These are phyloP conservation scores for Diabrotica balteata DNA, from an alignment of 2,888 invertebrate species.

Conservation along the genomic window DNA sequence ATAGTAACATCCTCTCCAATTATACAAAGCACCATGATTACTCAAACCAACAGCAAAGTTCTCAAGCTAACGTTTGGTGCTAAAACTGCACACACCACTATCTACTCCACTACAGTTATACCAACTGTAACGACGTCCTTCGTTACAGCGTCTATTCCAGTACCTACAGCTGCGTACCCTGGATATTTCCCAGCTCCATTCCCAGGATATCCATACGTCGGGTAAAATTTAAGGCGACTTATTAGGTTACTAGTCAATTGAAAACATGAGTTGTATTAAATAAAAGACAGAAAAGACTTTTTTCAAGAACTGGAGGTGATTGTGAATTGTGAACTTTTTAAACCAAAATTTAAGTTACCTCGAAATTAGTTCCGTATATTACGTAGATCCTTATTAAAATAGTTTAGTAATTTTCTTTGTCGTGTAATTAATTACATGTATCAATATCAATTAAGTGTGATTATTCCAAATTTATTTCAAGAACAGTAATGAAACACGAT, in stretches of 20 bases:
- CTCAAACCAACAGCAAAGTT: slow-evolving; percentile 81
- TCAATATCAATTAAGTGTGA: too few relatives aligned
- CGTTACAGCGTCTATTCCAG: slow-evolving; percentile 79
- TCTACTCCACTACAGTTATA: slow-evolving; percentile 82
- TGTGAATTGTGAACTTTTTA: too few relatives aligned
- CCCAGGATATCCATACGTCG: slow-evolving; percentile 76
- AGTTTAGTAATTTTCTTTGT: too few relatives aligned
- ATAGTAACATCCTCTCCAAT: slow-evolving; percentile 81
- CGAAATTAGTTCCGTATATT: too few relatives aligned
- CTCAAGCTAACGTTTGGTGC: slow-evolving; percentile 90
- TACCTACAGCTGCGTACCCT: slow-evolving; percentile 74
- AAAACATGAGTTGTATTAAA: not conserved
- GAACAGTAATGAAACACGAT: too few relatives aligned
- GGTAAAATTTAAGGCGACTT: slow-evolving; percentile 60
- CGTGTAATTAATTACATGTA: too few relatives aligned
- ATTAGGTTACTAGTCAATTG: slow-evolving; percentile 17
- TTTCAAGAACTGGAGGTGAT: too few relatives aligned
- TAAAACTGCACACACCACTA: slow-evolving; percentile 85
- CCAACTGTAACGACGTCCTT: slow-evolving; percentile 85
- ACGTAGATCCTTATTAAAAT: too few relatives aligned
- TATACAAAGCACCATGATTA: slow-evolving; percentile 80
- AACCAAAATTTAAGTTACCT: too few relatives aligned
- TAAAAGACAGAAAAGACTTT: too few relatives aligned
- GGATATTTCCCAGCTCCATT: slow-evolving; percentile 81
- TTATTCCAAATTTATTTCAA: too few relatives aligned